Percentiles rank a stretch among this genome's conserved stretches.
These are phyloP conservation scores for Ibidorhyncha struthersii DNA, from an alignment of 2,113 vertebrate genomes.

Conservation along the genomic window DNA sequence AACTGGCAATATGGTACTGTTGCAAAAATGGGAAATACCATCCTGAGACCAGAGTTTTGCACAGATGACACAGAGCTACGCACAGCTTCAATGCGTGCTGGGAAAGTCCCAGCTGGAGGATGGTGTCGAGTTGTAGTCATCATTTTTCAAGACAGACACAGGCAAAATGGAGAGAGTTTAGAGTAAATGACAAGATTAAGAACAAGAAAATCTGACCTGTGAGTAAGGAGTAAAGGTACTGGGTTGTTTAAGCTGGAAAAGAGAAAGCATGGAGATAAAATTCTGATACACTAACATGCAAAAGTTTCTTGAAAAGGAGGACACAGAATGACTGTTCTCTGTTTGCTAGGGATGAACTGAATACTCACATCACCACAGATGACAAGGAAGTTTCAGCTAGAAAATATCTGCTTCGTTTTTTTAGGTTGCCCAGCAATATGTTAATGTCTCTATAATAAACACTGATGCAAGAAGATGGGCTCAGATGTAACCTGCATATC, in stretches of 20 bases:
- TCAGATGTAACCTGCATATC: not conserved
- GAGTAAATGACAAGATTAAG: not conserved
- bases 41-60: not conserved
- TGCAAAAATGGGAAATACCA: not conserved
- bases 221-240: not conserved
- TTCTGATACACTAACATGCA: not conserved
- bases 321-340: not conserved
- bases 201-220: not conserved
- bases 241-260: not conserved
- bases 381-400: not conserved
- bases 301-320: not conserved
- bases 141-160: not conserved
- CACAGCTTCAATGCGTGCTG: not conserved
- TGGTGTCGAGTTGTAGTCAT: not conserved
- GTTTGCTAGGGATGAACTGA: not conserved
- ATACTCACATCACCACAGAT: not conserved
- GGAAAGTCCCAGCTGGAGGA: not conserved
- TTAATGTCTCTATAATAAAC: not conserved
- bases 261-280: not conserved
- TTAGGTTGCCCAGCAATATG: not conserved
- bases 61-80: not conserved
- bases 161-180: not conserved
- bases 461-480: not conserved
- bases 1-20: not conserved
- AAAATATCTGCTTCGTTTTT: not conserved